These are phyloP conservation scores for Baronia brevicornis DNA, from an alignment of 2,888 invertebrate genomes.

Conservation along the genomic window DNA sequence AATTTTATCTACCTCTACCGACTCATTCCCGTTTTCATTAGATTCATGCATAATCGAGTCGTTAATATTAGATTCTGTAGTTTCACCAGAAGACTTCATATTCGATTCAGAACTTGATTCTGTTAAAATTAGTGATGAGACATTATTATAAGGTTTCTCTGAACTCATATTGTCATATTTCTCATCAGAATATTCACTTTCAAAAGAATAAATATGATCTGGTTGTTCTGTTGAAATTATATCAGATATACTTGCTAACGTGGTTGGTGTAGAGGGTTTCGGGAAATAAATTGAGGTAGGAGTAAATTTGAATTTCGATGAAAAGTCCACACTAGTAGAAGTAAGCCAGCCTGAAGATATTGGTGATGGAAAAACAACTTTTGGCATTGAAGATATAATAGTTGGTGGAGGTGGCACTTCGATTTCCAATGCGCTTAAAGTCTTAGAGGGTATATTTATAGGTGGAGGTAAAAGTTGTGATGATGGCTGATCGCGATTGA, in stretches of 20 bases:
- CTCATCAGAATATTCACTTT: conserved; percentile 46
- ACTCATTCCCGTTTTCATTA: conserved; percentile 43
- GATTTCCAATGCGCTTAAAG: conserved; percentile 29
- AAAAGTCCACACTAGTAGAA: conserved; percentile 58
- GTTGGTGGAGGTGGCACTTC: conserved; percentile 32
- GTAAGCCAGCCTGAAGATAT: conserved; percentile 65
- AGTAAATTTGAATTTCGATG: conserved; percentile 56
- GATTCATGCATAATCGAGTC: conserved; percentile 20
- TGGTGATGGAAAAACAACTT: conserved; percentile 59
- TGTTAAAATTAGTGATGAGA: conserved; percentile 24
- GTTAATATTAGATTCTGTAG: conserved; percentile 16
- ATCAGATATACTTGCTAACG: conserved; percentile 27
- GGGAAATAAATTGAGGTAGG: conserved; percentile 53
- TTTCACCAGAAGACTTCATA: conserved; percentile 25
- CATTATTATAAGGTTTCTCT: conserved; percentile 33
- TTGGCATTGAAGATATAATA: conserved; percentile 28
- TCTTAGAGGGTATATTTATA: conserved; percentile 38
- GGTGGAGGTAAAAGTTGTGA: conserved; percentile 59
- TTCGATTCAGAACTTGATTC: conserved; percentile 29
- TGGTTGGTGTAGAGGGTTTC: conserved; percentile 32
- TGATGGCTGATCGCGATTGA: conserved; percentile 54
- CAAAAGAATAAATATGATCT: conserved; percentile 42
- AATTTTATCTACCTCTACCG: conserved; percentile 39
- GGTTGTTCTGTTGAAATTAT: conserved; percentile 27
- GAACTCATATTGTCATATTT: conserved; percentile 29